Percentiles rank a stretch among this genome's conserved stretches.
phyloP scores from a whole-genome alignment of 2,888 invertebrate species.

The Clitarchus hookeri region DNA sequence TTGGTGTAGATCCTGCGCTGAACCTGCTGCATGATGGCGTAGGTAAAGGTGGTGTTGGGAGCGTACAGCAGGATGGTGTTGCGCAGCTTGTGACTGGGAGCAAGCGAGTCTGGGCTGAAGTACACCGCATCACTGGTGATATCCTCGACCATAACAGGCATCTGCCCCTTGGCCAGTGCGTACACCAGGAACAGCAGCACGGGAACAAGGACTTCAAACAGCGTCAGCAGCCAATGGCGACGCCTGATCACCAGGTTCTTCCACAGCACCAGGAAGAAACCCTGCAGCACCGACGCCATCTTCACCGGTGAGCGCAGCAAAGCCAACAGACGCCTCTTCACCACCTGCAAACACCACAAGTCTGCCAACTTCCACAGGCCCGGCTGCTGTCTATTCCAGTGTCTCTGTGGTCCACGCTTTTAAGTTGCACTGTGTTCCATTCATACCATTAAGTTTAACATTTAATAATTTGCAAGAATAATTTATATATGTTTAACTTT shows the following conservation, averaged over 20 bases:
- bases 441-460: too few species aligned
- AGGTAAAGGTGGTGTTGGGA: conserved; percentile 27
- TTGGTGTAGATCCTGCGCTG: neutral
- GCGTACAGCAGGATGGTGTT: neutral
- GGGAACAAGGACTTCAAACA: conserved; percentile 35
- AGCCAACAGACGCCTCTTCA: neutral
- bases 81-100: neutral
- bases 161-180: conserved; percentile 17
- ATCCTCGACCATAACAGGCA: neutral
- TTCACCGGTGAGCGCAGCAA: neutral
- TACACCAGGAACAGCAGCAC: conserved; percentile 31
- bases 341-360: neutral
- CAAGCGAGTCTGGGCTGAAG: neutral
- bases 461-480: too few species aligned
- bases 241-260: conserved; percentile 35
- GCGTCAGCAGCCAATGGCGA: conserved; percentile 35
- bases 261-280: conserved; percentile 35
- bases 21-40: conserved; percentile 16
- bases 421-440: too few species aligned
- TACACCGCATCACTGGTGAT: neutral
- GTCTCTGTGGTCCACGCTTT: too few species aligned
- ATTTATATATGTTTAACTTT: too few species aligned
- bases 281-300: conserved; percentile 19
- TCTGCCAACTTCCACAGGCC: neutral
- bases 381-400: too few species aligned